phyloP scores from a whole-genome alignment of 2,888 invertebrate genomes.

The Eupeodes luniger region DNA sequence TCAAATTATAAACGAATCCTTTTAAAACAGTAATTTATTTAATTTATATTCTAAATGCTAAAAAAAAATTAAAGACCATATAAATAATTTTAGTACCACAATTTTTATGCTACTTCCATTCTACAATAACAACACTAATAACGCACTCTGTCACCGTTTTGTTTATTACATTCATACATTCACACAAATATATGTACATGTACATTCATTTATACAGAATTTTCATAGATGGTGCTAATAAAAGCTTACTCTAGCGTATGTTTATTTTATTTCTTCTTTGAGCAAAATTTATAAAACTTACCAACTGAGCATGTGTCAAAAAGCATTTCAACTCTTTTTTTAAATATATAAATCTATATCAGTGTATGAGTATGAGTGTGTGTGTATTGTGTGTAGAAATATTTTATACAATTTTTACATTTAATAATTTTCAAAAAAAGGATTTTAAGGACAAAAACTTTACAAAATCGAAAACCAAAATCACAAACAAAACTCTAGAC shows the following conservation, averaged over 20 bases:
- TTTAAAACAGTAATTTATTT: too few species aligned
- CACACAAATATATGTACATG: too few species aligned
- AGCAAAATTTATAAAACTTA: conserved; percentile 32
- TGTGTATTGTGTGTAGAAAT: neutral
- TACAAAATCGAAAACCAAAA: neutral
- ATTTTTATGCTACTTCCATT: conserved; percentile 8
- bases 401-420: conserved; percentile 3
- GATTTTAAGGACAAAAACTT: conserved; percentile 24
- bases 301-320: conserved; percentile 71
- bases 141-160: conserved; percentile 9
- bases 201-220: too few species aligned
- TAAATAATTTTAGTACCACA: neutral
- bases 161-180: neutral
- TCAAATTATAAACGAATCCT: too few species aligned
- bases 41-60: too few species aligned
- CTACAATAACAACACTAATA: neutral
- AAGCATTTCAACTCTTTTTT: conserved; percentile 11
- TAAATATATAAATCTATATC: neutral
- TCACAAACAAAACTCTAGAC: neutral
- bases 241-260: conserved; percentile 71
- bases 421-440: neutral
- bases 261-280: conserved; percentile 1
- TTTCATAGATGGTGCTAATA: conserved; percentile 43
- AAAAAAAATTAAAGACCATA: too few species aligned
- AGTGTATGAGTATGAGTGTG: neutral